phyloP scores from a whole-genome alignment of 2,113 vertebrate species.

The Perccottus glenii region DNA sequence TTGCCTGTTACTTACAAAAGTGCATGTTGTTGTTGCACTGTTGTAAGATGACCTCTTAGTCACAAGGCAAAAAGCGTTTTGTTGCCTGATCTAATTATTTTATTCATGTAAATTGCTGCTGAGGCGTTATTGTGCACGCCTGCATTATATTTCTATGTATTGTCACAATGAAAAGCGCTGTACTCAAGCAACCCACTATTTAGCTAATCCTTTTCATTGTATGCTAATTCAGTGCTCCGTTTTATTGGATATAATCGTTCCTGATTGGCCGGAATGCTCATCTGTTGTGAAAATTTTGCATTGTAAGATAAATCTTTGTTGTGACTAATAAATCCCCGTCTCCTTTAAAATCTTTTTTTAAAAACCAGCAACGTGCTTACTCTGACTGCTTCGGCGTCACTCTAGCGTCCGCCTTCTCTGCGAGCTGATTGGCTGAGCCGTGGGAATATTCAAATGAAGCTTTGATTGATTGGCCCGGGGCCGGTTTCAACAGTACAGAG shows the following conservation, averaged over 20 bases:
- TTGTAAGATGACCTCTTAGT: not conserved
- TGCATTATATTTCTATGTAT: not conserved
- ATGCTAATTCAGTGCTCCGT: not conserved
- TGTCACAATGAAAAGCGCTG: no score
- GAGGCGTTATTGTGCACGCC: not conserved
- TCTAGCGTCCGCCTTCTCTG: conserved; percentile 54
- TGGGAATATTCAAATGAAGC: conserved; percentile 68
- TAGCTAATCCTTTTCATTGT: not conserved
- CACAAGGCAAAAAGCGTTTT: no score
- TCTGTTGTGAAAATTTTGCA: not conserved
- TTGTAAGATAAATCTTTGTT: conserved; percentile 3
- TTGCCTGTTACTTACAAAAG: no score
- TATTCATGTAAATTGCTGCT: no score
- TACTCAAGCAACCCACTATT: not conserved
- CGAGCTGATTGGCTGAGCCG: conserved; percentile 66
- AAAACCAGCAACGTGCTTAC: conserved; percentile 66
- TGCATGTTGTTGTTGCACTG: no score
- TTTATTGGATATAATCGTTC: not conserved
- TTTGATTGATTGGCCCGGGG: conserved; percentile 72
- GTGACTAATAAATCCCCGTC: not conserved
- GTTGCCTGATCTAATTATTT: no score
- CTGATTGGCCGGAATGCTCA: not conserved
- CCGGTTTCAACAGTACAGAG: conserved; percentile 57
- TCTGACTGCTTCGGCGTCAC: conserved; percentile 58
- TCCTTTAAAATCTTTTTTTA: conserved; percentile 18